A percentile compares a stretch with the other conserved stretches of the same genome.
Evolutionary conservation across 2,113 vertebrate genomes (phyloP).

Genomic region (Genyomyrus donnyi): DNA sequence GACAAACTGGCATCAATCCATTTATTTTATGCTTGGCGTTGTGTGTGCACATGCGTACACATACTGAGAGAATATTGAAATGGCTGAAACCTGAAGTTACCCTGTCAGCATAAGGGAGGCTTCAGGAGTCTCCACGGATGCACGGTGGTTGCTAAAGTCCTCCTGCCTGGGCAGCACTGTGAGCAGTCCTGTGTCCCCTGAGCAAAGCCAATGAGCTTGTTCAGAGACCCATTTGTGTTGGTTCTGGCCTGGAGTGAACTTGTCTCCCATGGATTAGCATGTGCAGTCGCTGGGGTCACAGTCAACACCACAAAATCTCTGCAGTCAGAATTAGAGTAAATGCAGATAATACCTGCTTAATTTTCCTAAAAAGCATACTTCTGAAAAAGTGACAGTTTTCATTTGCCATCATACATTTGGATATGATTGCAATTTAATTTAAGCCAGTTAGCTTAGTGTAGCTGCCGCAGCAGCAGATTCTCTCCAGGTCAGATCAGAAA

Average conservation of each 20-base stretch:
- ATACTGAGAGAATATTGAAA: slow-evolving; percentile 35
- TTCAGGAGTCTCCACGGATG: not conserved
- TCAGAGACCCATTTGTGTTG: not conserved
- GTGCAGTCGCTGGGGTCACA: not conserved
- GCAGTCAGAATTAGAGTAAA: not conserved
- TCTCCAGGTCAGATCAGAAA: not conserved
- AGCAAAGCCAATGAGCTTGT: not conserved
- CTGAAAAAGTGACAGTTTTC: not conserved
- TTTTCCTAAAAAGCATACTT: not conserved
- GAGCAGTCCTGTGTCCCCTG: not conserved
- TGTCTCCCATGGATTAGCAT: not conserved
- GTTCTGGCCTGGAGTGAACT: not conserved
- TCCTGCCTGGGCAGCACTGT: not conserved
- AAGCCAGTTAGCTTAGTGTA: not conserved
- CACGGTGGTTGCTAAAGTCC: not conserved
- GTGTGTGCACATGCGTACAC: slow-evolving; percentile 21
- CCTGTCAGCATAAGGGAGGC: not conserved
- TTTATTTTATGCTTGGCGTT: slow-evolving; percentile 40
- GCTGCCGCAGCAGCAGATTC: not conserved
- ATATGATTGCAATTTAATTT: not conserved
- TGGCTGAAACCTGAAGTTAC: not conserved
- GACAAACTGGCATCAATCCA: slow-evolving; percentile 40
- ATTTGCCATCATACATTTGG: not conserved
- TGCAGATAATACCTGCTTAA: not conserved
- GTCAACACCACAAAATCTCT: not conserved